phyloP scores from a whole-genome alignment of 92 coral and sea anemone genomes.

The Epizoanthus scotinus region DNA sequence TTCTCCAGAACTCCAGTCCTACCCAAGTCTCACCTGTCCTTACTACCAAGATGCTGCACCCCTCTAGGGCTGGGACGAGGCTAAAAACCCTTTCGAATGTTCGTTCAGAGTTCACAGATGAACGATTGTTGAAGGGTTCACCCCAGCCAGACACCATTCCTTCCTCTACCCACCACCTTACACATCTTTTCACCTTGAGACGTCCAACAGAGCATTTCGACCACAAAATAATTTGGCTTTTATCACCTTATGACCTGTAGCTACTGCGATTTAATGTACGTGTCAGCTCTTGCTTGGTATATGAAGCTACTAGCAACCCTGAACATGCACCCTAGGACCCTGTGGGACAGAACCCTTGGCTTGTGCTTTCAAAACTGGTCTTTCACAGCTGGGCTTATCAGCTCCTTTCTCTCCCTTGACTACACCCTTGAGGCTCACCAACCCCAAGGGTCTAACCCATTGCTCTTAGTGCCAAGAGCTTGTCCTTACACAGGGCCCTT shows the following conservation, averaged over 20 bases:
- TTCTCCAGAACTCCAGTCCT: slow-evolving; percentile 3
- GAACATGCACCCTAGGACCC: slow-evolving; percentile 41
- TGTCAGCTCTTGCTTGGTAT: background rate
- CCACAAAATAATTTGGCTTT: background rate
- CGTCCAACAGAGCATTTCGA: background rate
- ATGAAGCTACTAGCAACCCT: background rate
- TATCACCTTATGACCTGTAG: background rate
- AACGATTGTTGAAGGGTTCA: background rate
- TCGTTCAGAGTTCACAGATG: too few relatives aligned
- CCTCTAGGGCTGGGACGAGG: background rate
- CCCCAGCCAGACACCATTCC: background rate
- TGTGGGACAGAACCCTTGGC: slow-evolving; percentile 29
- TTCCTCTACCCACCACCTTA: background rate
- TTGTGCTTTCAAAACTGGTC: background rate
- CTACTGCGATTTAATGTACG: background rate
- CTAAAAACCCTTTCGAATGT: background rate
- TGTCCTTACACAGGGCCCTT: slow-evolving; percentile 14
- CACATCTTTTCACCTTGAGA: background rate
- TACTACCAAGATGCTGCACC: background rate
- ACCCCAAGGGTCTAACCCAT: background rate
- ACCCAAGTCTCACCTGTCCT: background rate
- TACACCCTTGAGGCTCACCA: background rate
- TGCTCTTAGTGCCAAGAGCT: background rate
- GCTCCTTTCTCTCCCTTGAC: background rate
- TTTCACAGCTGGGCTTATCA: background rate